phyloP scores from a whole-genome alignment of 1,140 invertebrate species.

The Caenorhabditis brenneri region DNA sequence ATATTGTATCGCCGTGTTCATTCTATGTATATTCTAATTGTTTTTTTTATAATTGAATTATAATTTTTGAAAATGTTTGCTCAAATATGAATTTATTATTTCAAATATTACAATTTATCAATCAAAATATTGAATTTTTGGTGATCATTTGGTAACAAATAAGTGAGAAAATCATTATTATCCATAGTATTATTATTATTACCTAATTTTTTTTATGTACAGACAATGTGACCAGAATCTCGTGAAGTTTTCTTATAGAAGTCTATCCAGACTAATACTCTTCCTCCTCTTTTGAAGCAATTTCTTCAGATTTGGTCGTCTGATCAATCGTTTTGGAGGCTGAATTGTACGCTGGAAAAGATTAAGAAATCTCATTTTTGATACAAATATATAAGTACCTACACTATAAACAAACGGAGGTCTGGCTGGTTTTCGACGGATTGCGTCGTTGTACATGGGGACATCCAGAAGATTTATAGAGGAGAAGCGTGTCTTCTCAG shows the following conservation, averaged over 20 bases:
- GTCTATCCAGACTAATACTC: not conserved
- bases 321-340: not conserved
- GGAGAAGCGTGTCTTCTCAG: slow-evolving; percentile 11
- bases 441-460: slow-evolving; percentile 5
- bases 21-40: not conserved
- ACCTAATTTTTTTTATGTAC: slow-evolving; percentile 9
- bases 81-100: slow-evolving; percentile 30
- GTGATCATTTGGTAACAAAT: not conserved
- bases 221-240: not conserved
- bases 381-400: not conserved
- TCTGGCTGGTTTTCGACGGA: not conserved
- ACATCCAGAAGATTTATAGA: slow-evolving; percentile 4
- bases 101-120: not conserved
- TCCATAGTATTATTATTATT: not conserved
- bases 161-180: not conserved
- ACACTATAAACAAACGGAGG: slow-evolving; percentile 10
- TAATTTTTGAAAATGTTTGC: slow-evolving; percentile 2
- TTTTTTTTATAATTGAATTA: slow-evolving; percentile 16
- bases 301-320: not conserved
- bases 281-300: not conserved
- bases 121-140: not conserved
- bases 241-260: not conserved
- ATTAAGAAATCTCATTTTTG: not conserved
- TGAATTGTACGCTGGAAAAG: slow-evolving; percentile 21
- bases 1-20: not conserved